Base-by-base conservation (phyloP, 30 jellyfish, hydroid and myxozoan genomes). In the Aurelia aurita region DNA sequence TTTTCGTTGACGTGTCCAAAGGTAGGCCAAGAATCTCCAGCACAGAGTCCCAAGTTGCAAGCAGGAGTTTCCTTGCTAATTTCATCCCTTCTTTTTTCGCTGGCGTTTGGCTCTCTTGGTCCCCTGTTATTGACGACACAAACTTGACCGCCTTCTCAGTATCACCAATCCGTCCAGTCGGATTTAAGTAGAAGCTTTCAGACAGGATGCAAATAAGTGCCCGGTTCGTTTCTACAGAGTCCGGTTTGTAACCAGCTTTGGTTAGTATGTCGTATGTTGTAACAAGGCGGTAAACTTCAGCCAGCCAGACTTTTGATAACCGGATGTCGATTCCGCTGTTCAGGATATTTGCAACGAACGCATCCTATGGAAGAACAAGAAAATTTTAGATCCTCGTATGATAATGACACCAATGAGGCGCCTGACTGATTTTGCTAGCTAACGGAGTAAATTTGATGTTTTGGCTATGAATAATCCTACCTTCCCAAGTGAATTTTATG, bases 31-130 rank as follows among this genome's bases (percentile, higher is more conserved):
- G 85, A 3, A 89, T 79, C 63, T 88, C 99, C 23, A 94, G 84
- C 34, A 87, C 96, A 3, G 96, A 80, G 39, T 94, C 99, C 99
- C 99, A 94, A 7, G 99, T 87, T 25, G 96, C 89, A 13, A 94
- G 82, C 74, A 94, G 79, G 15, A 94, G 86, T 22, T 93, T 77
- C 32, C 97, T 57, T 14, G 99, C 96, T 61, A 94, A 89, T 70
- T 71, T 94, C 69, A 82, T 79, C 57, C 99, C 99, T 79, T 86
- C 96, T 54, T 84, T 81, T 46, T 81, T 90, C 9, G 92, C 98
- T 2, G 96, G 92, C 7, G 91, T 54, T 22, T 53, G 65, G 68
- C 72, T 44, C 20, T 72, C 84, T 15, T 11, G 60, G 43, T 78
- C 90, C 9, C 31, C 75, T 1, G 35, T 60, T 6, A 32, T 49